Evolutionary conservation across 2,888 invertebrate species (phyloP).

Genomic region (Melanostoma mellinum): DNA sequence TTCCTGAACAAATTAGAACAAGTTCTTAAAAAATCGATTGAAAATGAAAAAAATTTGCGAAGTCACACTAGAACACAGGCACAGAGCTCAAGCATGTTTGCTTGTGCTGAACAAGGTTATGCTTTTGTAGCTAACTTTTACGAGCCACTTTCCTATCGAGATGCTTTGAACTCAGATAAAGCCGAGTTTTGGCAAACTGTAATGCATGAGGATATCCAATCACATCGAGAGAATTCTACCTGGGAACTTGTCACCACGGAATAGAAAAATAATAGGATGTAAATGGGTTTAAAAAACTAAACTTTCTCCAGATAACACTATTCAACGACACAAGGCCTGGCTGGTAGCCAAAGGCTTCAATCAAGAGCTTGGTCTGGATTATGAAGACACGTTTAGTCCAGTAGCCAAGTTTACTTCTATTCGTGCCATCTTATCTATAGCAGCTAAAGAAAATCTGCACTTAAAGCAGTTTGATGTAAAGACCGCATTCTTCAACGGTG

Average conservation of each 20-base stretch:
- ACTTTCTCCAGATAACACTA: background rate
- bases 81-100: too few species aligned
- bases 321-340: constrained; percentile 73
- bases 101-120: background rate
- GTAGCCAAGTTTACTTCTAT: constrained; percentile 74
- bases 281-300: constrained; percentile 75
- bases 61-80: too few species aligned
- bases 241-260: constrained; percentile 57
- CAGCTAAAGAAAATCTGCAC: constrained; percentile 26
- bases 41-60: too few species aligned
- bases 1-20: too few species aligned
- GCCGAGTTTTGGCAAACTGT: background rate
- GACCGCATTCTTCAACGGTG: constrained; percentile 27
- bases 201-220: background rate
- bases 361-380: constrained; percentile 75
- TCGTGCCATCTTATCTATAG: constrained; percentile 68
- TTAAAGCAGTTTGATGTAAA: constrained; percentile 59
- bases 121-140: background rate
- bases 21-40: too few species aligned
- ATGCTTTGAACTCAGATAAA: background rate
- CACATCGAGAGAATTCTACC: constrained; percentile 50
- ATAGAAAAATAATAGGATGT: constrained; percentile 66
- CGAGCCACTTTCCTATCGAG: background rate
- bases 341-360: constrained; percentile 75
- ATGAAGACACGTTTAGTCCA: constrained; percentile 76